These are phyloP conservation scores for Halcyon leucocephala DNA, from an alignment of 2,797 vertebrate species.

Conservation along the genomic window DNA sequence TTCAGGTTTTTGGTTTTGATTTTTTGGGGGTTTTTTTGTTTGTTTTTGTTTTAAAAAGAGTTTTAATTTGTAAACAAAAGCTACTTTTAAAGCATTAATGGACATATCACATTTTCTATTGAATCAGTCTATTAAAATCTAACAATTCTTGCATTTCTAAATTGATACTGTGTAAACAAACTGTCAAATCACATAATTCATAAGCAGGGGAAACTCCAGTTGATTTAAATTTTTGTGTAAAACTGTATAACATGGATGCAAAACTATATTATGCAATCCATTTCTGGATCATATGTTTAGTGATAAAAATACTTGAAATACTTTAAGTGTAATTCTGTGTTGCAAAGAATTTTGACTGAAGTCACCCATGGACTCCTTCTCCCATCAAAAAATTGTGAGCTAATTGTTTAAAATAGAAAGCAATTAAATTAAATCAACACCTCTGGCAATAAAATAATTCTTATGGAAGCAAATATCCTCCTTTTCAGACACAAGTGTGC, in stretches of 20 bases:
- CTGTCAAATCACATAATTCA: background rate
- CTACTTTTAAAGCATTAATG: background rate
- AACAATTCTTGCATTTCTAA: background rate
- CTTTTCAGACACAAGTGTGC: background rate
- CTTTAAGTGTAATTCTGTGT: background rate
- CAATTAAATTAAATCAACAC: background rate
- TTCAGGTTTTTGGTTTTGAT: background rate
- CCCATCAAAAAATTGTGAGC: background rate
- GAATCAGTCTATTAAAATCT: background rate
- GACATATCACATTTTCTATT: background rate
- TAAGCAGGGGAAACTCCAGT: background rate
- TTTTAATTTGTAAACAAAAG: background rate
- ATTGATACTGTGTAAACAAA: background rate
- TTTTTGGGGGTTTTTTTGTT: too few species aligned
- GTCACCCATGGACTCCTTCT: rapidly evolving
- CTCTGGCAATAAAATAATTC: background rate
- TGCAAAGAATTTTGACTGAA: background rate
- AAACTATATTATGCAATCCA: background rate
- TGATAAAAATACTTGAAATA: background rate
- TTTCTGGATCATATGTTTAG: background rate
- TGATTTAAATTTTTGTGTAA: background rate
- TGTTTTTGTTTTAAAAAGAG: background rate
- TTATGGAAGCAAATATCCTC: background rate
- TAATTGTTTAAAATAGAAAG: background rate
- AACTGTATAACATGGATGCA: background rate